phyloP scores from a whole-genome alignment of 2,113 vertebrate species.

The Aix galericulata region DNA sequence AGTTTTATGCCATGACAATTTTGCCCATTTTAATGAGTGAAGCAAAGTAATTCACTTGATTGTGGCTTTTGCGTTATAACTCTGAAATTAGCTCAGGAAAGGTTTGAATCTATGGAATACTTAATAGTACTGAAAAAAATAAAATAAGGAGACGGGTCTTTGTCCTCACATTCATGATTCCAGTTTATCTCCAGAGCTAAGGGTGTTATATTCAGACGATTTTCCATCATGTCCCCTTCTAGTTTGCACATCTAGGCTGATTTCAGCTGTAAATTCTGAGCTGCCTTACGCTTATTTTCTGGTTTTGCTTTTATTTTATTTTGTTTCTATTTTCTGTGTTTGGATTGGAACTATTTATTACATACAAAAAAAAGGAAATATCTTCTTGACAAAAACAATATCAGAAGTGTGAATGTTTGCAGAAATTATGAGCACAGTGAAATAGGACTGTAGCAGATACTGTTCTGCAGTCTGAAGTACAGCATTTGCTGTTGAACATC shows the following conservation, averaged over 20 bases:
- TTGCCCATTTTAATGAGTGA: neutral
- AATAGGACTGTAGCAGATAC: neutral
- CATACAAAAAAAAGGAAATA: neutral
- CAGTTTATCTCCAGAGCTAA: neutral
- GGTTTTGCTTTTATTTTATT: neutral
- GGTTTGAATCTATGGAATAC: neutral
- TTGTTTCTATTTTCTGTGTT: neutral
- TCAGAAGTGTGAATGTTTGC: neutral
- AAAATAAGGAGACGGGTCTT: neutral
- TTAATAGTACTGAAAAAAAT: neutral
- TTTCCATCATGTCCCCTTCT: accelerated
- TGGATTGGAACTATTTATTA: neutral
- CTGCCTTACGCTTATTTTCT: accelerated
- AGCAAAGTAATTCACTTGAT: neutral
- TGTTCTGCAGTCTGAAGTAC: neutral
- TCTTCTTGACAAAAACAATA: neutral
- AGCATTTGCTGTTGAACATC: neutral
- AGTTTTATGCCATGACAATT: neutral
- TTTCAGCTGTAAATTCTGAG: neutral
- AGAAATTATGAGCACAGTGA: neutral
- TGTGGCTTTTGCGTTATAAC: neutral
- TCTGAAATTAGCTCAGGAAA: neutral
- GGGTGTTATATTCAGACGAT: neutral
- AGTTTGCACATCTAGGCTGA: neutral
- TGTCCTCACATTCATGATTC: neutral